These are phyloP conservation scores for Maniola hyperantus DNA, from an alignment of 2,888 invertebrate genomes.

Conservation along the genomic window DNA sequence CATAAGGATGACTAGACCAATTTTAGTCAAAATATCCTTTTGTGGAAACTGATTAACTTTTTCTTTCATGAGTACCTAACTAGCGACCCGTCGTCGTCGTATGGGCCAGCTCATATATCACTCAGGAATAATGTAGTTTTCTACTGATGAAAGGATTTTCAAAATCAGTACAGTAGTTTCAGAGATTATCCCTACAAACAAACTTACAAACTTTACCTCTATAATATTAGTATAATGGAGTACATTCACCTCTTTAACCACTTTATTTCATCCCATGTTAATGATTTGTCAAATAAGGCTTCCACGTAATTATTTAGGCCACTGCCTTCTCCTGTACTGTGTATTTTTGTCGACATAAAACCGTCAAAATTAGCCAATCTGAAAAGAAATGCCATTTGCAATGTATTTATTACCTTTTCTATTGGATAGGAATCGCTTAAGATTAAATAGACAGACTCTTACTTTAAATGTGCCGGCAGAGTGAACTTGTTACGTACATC, in stretches of 20 bases:
- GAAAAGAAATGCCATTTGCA: conserved; percentile 28
- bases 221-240: background rate
- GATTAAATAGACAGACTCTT: conserved; percentile 40
- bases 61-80: too few species aligned
- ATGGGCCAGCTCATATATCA: too few species aligned
- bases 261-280: conserved; percentile 93
- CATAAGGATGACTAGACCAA: too few species aligned
- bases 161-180: too few species aligned
- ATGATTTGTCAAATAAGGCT: conserved; percentile 88
- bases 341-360: conserved; percentile 70
- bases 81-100: too few species aligned
- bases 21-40: too few species aligned
- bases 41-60: too few species aligned
- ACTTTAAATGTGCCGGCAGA: conserved; percentile 91
- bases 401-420: too few species aligned
- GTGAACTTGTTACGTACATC: conserved; percentile 93
- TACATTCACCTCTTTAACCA: conserved; percentile 89
- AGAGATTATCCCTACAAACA: too few species aligned
- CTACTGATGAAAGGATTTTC: too few species aligned
- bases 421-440: background rate
- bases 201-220: too few species aligned
- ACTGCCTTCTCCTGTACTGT: conserved; percentile 83
- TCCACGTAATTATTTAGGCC: conserved; percentile 90
- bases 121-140: too few species aligned
- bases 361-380: conserved; percentile 92